Conservation (phyloP, 2,888 invertebrate genomes). For the Matsumyia berberina region DNA sequence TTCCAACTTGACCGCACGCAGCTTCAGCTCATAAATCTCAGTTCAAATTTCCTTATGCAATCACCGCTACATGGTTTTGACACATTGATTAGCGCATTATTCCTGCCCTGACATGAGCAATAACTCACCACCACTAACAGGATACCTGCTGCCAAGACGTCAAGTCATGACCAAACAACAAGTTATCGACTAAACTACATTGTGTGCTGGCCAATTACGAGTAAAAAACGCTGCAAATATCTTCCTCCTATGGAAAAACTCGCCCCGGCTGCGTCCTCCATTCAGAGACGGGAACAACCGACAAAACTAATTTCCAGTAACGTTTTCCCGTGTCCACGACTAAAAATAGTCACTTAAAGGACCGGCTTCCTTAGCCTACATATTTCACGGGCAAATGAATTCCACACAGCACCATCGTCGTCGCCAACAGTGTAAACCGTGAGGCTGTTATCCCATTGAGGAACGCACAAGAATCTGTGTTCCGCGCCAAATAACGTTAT, state of each 20-base stretch:
- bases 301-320: slow-evolving; percentile 64
- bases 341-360: slow-evolving; percentile 65
- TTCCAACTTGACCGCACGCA: not conserved
- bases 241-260: slow-evolving; percentile 14
- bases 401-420: slow-evolving; percentile 20
- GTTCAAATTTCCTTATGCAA: slow-evolving; percentile 33
- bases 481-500: slow-evolving; percentile 62
- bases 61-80: slow-evolving; percentile 56
- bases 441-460: slow-evolving; percentile 53
- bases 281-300: slow-evolving; percentile 48
- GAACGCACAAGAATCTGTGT: slow-evolving; percentile 40
- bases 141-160: slow-evolving; percentile 33
- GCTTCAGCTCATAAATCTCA: not conserved
- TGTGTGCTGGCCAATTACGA: slow-evolving; percentile 59
- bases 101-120: slow-evolving; percentile 38
- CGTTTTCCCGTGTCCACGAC: slow-evolving; percentile 65
- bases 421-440: too few relatives aligned
- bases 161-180: slow-evolving; percentile 17
- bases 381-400: slow-evolving; percentile 37
- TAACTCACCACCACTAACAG: slow-evolving; percentile 57
- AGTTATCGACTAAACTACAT: slow-evolving; percentile 55
- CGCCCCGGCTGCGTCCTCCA: slow-evolving; percentile 19
- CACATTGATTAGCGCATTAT: slow-evolving; percentile 48
- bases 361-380: slow-evolving; percentile 65
- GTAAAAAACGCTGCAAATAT: slow-evolving; percentile 61